Conservation (phyloP, 2,888 invertebrate genomes). For the Macroteleia sp. region DNA sequence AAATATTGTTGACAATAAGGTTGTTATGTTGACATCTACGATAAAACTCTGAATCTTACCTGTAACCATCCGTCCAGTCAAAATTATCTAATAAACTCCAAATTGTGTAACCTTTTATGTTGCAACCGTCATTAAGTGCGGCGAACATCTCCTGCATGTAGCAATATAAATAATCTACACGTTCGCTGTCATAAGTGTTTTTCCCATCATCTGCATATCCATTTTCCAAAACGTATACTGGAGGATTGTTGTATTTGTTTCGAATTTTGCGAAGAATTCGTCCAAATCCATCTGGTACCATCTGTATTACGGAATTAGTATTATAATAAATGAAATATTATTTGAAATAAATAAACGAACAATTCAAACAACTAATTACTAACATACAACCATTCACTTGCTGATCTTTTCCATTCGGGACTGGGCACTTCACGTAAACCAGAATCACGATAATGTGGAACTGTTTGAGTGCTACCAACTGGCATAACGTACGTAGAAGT, state of each 20-base stretch:
- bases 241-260: constrained; percentile 78
- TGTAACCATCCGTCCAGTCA: constrained; percentile 87
- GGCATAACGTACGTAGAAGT: constrained; percentile 64
- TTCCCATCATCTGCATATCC: constrained; percentile 85
- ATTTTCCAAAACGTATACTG: constrained; percentile 86
- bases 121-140: constrained; percentile 82
- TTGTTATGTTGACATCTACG: too few relatives aligned
- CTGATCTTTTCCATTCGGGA: constrained; percentile 86
- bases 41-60: too few relatives aligned
- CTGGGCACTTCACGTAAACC: constrained; percentile 86
- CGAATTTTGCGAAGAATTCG: constrained; percentile 81
- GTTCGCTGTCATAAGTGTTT: constrained; percentile 83
- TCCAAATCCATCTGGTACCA: constrained; percentile 83
- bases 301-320: too few relatives aligned
- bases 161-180: constrained; percentile 73
- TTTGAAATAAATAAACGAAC: too few relatives aligned
- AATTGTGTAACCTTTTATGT: constrained; percentile 85
- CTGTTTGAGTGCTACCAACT: constrained; percentile 20
- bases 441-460: constrained; percentile 66
- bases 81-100: constrained; percentile 89
- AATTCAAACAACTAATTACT: too few relatives aligned
- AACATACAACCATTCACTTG: constrained; percentile 82
- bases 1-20: too few relatives aligned
- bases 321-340: too few relatives aligned
- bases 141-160: constrained; percentile 74